Base-by-base conservation (phyloP, 2,888 invertebrate genomes). In the Nymphalis polychloros region DNA sequence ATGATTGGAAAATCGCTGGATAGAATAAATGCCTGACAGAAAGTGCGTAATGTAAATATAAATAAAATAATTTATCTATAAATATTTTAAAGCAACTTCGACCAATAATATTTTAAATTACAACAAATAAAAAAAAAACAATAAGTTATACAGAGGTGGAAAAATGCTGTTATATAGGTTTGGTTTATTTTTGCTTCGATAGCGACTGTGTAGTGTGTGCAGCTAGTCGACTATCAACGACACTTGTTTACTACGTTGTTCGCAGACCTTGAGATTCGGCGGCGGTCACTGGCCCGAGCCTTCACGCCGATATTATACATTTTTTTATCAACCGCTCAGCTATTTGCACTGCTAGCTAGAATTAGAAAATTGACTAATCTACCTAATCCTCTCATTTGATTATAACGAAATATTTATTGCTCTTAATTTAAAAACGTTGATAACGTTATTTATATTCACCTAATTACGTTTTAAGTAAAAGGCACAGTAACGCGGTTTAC, bases 251-350 rank as follows among this genome's bases (percentile, higher is more conserved):
- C 89, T 79, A 83, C 88, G 86, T 82, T 84, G 79, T 81, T 82
- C 83, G 87, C 89, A 86, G 91, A 88, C 92, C 92, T 92, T 92
- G 92, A 91, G 84, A 90, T 92, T 92, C 83, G 90, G 87, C 89
- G 73, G 81, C 90, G 92, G 92, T 91, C 92, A 91, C 77, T 91
- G 90, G 84, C 92, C 90, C 85, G 83, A 77, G 81, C 81, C 79
- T 84, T 80, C 84, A 79, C 80, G 78, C 77, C 79, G 73, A 81
- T 81, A 81, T 77, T 79, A 81, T 84, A 81, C 76, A 81, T 84
- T 81, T 83, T 53, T 86, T 84, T 83, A 85, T 81, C 80, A 78
- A 77, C 64, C 64, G 63, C 66, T 66, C 68, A 69, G 55, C 67
- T 70, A 69, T 72, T 73, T 71, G 64, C 59, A 65, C 72, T 46